A percentile compares a stretch with the other conserved stretches of the same genome.
Conservation (phyloP, 2,113 vertebrate species). For the Sylvietta virens region DNA sequence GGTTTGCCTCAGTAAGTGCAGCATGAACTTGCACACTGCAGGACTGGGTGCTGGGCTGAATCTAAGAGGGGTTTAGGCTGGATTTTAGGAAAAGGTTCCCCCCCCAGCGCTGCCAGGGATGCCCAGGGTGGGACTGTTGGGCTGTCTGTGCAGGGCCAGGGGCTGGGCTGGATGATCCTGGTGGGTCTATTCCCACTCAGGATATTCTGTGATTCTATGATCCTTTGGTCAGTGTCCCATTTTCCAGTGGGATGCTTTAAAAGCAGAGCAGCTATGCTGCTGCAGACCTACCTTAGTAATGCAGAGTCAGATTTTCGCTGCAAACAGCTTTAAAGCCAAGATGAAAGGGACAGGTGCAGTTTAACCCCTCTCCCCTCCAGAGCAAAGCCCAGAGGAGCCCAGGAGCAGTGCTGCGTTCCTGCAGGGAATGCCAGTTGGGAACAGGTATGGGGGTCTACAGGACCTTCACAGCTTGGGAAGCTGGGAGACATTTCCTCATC, state of each 20-base stretch:
- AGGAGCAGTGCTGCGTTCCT: not conserved
- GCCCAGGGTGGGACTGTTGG: not conserved
- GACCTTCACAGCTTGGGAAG: not conserved
- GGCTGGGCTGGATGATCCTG: fast-evolving
- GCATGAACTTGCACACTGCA: fast-evolving
- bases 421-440: not conserved
- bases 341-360: not conserved
- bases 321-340: not conserved
- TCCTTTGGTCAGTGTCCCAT: fast-evolving
- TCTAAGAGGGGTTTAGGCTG: not conserved
- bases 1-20: not conserved
- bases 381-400: not conserved
- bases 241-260: not conserved
- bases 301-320: not conserved
- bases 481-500: not conserved
- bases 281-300: not conserved
- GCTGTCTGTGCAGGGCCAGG: not conserved
- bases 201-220: not conserved
- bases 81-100: not conserved
- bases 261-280: not conserved
- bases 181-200: not conserved
- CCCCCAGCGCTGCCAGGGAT: fast-evolving
- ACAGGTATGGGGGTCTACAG: fast-evolving
- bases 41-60: fast-evolving
- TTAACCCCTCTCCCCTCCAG: not conserved